phyloP scores from a whole-genome alignment of 2,888 invertebrate species.

The Chouioia cunea region DNA sequence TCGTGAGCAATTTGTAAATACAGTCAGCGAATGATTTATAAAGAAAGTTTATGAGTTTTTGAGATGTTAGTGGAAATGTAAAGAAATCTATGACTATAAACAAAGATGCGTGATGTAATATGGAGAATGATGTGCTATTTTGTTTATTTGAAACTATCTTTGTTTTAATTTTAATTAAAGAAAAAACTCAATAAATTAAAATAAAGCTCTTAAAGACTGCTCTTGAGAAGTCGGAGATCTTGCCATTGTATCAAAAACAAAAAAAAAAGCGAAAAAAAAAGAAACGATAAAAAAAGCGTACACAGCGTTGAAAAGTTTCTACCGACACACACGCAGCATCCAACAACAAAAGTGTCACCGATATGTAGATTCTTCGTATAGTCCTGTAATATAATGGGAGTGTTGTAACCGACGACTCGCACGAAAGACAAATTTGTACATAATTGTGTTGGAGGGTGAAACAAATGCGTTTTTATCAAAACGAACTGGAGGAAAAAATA shows the following conservation, averaged over 20 bases:
- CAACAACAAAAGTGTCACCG: conserved; percentile 29
- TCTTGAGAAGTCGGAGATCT: conserved; percentile 46
- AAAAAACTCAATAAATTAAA: conserved; percentile 23
- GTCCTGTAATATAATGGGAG: conserved; percentile 42
- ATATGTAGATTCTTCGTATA: conserved; percentile 41
- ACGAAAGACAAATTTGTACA: conserved; percentile 45
- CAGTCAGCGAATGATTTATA: conserved; percentile 48
- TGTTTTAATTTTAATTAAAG: conserved; percentile 29
- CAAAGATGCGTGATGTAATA: conserved; percentile 46
- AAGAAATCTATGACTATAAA: conserved; percentile 12
- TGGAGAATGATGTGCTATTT: conserved; percentile 42
- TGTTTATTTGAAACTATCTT: conserved; percentile 34
- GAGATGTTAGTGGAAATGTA: conserved; percentile 41
- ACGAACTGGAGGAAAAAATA: conserved; percentile 15
- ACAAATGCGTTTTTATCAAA: conserved; percentile 35
- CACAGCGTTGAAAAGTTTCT: conserved; percentile 40
- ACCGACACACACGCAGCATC: conserved; percentile 42
- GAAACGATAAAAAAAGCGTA: conserved; percentile 11
- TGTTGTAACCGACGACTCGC: conserved; percentile 25
- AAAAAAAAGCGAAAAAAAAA: conserved; percentile 13
- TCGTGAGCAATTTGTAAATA: conserved; percentile 55
- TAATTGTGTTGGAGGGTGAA: conserved; percentile 33
- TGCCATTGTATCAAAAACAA: conserved; percentile 44
- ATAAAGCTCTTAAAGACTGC: conserved; percentile 45
- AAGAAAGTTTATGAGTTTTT: conserved; percentile 36